Base-by-base conservation (phyloP, 2,888 invertebrate species). In the Tiliacea aurago region DNA sequence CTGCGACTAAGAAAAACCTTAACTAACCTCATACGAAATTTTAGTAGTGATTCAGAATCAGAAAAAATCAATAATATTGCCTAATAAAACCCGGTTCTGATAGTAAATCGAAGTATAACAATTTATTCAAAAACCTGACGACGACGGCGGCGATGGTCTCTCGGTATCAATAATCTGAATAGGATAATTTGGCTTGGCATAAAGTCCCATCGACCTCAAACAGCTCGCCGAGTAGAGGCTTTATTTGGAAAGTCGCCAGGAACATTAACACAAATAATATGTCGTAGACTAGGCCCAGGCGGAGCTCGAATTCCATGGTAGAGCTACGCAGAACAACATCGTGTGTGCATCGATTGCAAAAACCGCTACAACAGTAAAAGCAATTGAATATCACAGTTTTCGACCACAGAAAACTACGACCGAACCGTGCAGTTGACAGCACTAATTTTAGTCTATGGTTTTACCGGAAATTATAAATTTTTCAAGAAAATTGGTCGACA, bases 151-250 rank as follows among this genome's bases (percentile, higher is more conserved):
- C 55, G 58, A 56, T 62, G 69, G 80, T 58, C 61, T 83, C 75
- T 70, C 70, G 71, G 80, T 89, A 90, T 88, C 87, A 90, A 90
- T 90, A 90, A 89, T 89, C 84, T 83, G 86, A 90, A 90, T 90
- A 85, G 86, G 88, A 92, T 90, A 92, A 91, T 94, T 94, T 93
- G 91, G 93, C 92, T 94, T 93, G 91, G 93, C 92, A 90, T 90
- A 85, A 90, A 83, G 82, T 83, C 81, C 81, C 86, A 86, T 84
- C 88, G 91, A 91, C 92, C 87, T 83, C 78, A 85, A 86, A 89
- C 90, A 85, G 89, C 87, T 90, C 86, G 86, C 67, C 81, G 85
- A 87, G 78, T 88, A 83, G 88, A 91, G 91, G 91, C 91, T 92
- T 88, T 87, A 92, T 88, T 94, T 95, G 95, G 95, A 91, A 84